A percentile compares a stretch with the other conserved stretches of the same genome.
These are phyloP conservation scores for Metaphire vulgaris DNA, from an alignment of 1,140 invertebrate genomes.

Conservation along the genomic window DNA sequence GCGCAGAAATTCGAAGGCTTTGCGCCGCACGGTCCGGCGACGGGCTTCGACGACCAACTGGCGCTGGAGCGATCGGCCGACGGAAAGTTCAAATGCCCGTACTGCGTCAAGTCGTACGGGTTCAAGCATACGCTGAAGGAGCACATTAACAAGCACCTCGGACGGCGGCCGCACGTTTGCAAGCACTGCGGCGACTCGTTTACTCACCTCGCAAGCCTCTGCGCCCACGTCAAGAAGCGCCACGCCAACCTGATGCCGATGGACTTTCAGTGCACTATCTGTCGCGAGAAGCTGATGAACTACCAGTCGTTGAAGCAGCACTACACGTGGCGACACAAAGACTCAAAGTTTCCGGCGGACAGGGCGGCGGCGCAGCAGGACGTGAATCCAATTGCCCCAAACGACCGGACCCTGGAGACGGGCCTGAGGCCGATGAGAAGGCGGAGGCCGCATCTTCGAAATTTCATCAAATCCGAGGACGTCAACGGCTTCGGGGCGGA, in stretches of 20 bases:
- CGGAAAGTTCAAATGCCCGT: constrained; percentile 30
- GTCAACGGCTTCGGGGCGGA: too few relatives aligned
- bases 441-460: neutral
- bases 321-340: constrained; percentile 26
- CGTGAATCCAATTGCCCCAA: too few relatives aligned
- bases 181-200: constrained; percentile 30
- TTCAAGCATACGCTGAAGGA: constrained; percentile 31
- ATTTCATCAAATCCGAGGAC: neutral
- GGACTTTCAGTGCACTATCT: constrained; percentile 26
- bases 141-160: constrained; percentile 29
- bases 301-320: constrained; percentile 30
- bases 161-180: constrained; percentile 25
- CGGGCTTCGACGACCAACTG: neutral
- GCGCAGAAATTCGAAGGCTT: neutral
- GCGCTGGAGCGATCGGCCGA: constrained; percentile 14
- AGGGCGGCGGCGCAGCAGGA: neutral
- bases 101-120: constrained; percentile 28
- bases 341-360: constrained; percentile 1
- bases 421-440: neutral
- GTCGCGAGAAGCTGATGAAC: constrained; percentile 29
- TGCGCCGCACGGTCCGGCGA: neutral
- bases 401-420: neutral
- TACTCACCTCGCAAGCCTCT: constrained; percentile 29
- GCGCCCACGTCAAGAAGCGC: constrained; percentile 24
- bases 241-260: constrained; percentile 26